Percentiles rank a stretch among this genome's conserved stretches.
Evolutionary conservation across 2,797 vertebrate genomes (phyloP).

Genomic region (Protonibea diacanthus): DNA sequence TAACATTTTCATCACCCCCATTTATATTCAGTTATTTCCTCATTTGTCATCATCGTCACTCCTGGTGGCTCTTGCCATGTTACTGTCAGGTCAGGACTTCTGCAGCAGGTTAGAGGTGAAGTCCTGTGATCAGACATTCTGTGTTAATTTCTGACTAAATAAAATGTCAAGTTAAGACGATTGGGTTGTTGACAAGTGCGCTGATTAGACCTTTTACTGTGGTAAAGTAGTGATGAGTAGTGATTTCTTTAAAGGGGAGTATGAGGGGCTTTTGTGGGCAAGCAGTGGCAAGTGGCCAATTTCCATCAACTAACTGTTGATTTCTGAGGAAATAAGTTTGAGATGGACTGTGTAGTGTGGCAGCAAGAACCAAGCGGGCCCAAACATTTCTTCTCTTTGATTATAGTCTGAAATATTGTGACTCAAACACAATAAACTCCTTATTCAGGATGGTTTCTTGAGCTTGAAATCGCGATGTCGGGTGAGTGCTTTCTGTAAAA

Average conservation of each 20-base stretch:
- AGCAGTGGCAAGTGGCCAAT: not conserved
- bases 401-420: not conserved
- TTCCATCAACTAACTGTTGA: slow-evolving; percentile 14
- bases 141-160: slow-evolving; percentile 14
- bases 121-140: not conserved
- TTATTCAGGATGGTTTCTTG: not conserved
- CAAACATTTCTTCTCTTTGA: not conserved
- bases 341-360: not conserved
- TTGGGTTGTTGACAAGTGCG: slow-evolving; percentile 45
- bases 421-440: not conserved
- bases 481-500: not conserved
- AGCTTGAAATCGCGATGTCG: not conserved
- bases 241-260: slow-evolving; percentile 4
- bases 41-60: not conserved
- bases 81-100: not conserved
- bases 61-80: not conserved
- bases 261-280: slow-evolving; percentile 3
- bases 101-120: slow-evolving; percentile 11
- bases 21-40: not conserved
- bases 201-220: slow-evolving; percentile 46
- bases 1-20: too few species aligned
- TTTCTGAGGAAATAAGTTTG: not conserved
- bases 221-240: slow-evolving; percentile 44
- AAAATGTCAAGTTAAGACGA: slow-evolving; percentile 21
- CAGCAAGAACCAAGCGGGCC: not conserved